These are phyloP conservation scores for Zonitis immaculata DNA, from an alignment of 2,888 invertebrate species.

Conservation along the genomic window DNA sequence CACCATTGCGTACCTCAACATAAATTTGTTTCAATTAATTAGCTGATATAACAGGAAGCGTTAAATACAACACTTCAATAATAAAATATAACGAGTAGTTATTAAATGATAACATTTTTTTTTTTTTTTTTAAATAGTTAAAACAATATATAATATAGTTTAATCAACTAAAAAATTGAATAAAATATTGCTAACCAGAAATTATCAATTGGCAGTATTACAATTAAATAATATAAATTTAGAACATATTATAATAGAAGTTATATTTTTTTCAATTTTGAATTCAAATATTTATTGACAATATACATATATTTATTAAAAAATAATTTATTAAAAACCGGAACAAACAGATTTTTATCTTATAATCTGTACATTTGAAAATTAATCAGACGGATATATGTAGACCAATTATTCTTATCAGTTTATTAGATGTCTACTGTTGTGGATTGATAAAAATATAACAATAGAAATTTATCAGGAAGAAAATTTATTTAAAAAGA, in stretches of 20 bases:
- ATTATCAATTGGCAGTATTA: neutral
- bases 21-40: neutral
- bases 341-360: neutral
- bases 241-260: neutral
- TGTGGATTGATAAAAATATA: neutral
- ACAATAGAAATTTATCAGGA: neutral
- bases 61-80: neutral
- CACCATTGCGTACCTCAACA: neutral
- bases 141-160: neutral
- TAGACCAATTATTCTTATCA: neutral
- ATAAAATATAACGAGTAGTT: neutral
- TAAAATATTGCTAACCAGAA: neutral
- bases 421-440: neutral
- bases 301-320: neutral
- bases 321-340: neutral
- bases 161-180: neutral
- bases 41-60: slow-evolving; percentile 1
- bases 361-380: neutral
- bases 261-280: neutral
- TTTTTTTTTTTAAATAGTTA: neutral
- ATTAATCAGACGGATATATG: slow-evolving; percentile 1
- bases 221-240: neutral
- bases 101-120: neutral
- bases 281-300: neutral
- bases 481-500: neutral